Percentiles rank a stretch among this genome's conserved stretches.
Evolutionary conservation across 2,888 invertebrate species (phyloP).

Genomic region (Erebia aethiops): DNA sequence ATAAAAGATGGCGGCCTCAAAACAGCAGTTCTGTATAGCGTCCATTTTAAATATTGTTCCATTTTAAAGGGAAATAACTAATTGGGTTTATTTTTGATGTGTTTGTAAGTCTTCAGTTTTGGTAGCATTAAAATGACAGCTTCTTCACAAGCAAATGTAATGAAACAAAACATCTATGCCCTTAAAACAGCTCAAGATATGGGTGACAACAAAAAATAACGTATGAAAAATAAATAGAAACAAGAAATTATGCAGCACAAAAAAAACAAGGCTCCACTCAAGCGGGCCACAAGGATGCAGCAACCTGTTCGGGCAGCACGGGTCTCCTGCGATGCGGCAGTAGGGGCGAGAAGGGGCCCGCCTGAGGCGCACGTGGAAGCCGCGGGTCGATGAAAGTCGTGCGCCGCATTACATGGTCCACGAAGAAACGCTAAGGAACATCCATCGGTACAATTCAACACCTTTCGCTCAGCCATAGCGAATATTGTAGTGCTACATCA

Average conservation of each 20-base stretch:
- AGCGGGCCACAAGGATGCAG: constrained; percentile 6
- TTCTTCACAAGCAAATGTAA: no score
- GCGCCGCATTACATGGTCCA: constrained; percentile 96
- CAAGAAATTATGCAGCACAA: background rate
- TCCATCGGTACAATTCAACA: background rate
- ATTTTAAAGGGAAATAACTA: no score
- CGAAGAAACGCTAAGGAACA: constrained; percentile 90
- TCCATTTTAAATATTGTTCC: no score
- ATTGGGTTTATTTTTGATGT: no score
- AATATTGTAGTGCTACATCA: no score
- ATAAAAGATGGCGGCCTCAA: no score
- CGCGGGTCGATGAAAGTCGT: constrained; percentile 99
- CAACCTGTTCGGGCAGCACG: constrained; percentile 57
- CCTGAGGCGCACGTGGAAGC: constrained; percentile 91
- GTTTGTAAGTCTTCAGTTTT: no score
- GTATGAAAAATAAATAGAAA: background rate
- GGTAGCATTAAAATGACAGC: no score
- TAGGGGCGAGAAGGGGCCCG: constrained; percentile 74
- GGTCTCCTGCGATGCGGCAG: constrained; percentile 73
- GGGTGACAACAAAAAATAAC: no score
- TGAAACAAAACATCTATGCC: no score
- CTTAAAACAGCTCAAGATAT: no score
- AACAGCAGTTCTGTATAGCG: no score
- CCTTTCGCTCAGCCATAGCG: background rate
- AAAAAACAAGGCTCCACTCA: constrained; percentile 15